Evolutionary conservation across 2,113 vertebrate species (phyloP).

Genomic region (Nanger granti): DNA sequence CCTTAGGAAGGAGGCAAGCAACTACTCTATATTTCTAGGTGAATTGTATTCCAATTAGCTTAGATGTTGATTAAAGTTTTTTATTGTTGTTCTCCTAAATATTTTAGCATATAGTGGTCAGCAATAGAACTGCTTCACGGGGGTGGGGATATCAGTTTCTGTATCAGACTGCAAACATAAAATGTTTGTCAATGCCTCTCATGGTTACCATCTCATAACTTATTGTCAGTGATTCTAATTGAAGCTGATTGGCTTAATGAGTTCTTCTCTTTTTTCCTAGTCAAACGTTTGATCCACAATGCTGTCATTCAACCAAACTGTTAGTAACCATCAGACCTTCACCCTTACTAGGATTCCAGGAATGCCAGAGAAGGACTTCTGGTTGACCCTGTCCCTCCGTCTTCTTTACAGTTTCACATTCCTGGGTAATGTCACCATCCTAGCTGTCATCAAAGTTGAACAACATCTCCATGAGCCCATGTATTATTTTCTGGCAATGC

Average conservation of each 20-base stretch:
- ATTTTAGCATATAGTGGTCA: background rate
- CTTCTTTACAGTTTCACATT: slow-evolving; percentile 27
- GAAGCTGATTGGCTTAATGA: background rate
- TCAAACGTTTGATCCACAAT: background rate
- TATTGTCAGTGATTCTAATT: background rate
- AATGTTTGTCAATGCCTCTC: background rate
- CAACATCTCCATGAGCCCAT: background rate
- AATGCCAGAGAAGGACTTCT: background rate
- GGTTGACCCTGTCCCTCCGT: slow-evolving; percentile 29
- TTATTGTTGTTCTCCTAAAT: background rate
- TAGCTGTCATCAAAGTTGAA: background rate
- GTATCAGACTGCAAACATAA: background rate
- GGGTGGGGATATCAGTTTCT: background rate
- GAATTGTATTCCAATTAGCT: background rate
- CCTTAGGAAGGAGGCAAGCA: background rate
- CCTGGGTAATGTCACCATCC: slow-evolving; percentile 34
- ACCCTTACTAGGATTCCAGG: background rate
- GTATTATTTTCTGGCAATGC: slow-evolving; percentile 34
- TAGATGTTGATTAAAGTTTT: background rate
- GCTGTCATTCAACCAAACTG: background rate
- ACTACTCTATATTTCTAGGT: background rate
- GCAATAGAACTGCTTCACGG: background rate
- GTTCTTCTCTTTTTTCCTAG: background rate
- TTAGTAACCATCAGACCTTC: background rate
- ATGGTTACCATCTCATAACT: background rate